Evolutionary conservation across 35 echinoderm and acorn worm species (phyloP).

Genomic region (Ptychodera flava): DNA sequence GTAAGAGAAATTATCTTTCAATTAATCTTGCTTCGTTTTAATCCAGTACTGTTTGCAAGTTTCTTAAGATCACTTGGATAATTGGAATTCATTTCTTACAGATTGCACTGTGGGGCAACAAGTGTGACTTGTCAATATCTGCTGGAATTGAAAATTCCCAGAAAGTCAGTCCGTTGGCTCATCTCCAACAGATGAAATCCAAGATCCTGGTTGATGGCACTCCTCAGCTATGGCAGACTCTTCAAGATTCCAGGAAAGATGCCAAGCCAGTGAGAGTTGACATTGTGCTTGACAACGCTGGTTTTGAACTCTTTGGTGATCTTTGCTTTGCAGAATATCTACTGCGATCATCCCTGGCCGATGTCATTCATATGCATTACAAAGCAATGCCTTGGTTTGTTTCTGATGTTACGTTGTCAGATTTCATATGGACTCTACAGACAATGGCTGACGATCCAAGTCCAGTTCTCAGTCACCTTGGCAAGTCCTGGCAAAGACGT

Average conservation of each 20-base stretch:
- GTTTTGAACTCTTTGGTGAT: constrained; percentile 90
- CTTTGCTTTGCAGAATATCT: constrained; percentile 78
- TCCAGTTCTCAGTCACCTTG: constrained; percentile 25
- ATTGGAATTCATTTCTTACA: too few species aligned
- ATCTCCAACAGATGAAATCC: constrained; percentile 37
- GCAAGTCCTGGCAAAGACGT: constrained; percentile 40
- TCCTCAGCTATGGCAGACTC: constrained; percentile 44
- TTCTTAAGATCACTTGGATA: too few species aligned
- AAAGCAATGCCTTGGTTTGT: constrained; percentile 99
- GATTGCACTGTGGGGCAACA: constrained; percentile 95
- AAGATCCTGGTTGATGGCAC: constrained; percentile 74
- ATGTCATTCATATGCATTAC: constrained; percentile 61
- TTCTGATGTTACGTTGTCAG: constrained; percentile 61
- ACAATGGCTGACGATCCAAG: constrained; percentile 24
- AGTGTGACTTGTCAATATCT: constrained; percentile 93
- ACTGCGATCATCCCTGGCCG: constrained; percentile 21
- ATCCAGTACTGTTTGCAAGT: too few species aligned
- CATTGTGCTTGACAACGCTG: constrained; percentile 89
- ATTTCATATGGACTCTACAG: constrained; percentile 79
- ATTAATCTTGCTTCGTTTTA: too few species aligned
- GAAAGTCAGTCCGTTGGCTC: constrained; percentile 66
- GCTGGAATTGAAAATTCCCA: constrained; percentile 86
- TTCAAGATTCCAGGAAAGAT: background rate
- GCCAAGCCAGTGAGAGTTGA: constrained; percentile 49
- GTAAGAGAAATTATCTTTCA: constrained; percentile 15